These are phyloP conservation scores for Thymelicus sylvestris DNA, from an alignment of 2,888 invertebrate genomes.

Conservation along the genomic window DNA sequence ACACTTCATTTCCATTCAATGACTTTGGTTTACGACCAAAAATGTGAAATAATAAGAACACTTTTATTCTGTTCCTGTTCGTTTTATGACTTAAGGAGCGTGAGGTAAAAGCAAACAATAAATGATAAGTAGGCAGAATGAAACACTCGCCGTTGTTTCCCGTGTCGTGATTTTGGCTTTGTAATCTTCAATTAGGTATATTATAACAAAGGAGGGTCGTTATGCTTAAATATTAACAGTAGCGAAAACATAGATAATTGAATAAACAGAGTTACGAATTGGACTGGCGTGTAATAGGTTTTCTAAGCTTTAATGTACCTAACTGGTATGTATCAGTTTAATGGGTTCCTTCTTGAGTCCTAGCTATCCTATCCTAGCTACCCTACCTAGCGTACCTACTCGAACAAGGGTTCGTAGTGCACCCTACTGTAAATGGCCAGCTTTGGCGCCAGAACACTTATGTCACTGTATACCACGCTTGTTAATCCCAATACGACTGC, in stretches of 20 bases:
- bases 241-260: not conserved
- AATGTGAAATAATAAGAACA: conserved; percentile 26
- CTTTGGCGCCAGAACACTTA: too few relatives aligned
- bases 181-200: conserved; percentile 1
- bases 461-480: too few relatives aligned
- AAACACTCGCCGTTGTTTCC: not conserved
- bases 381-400: too few relatives aligned
- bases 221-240: not conserved
- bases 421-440: too few relatives aligned
- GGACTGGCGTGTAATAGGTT: too few relatives aligned
- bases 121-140: not conserved
- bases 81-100: conserved; percentile 23
- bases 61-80: conserved; percentile 20
- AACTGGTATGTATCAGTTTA: too few relatives aligned
- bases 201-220: not conserved
- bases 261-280: not conserved
- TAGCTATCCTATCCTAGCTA: too few relatives aligned
- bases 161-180: not conserved
- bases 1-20: conserved; percentile 22
- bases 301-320: too few relatives aligned
- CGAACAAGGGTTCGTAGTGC: too few relatives aligned
- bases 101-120: not conserved
- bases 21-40: conserved; percentile 28
- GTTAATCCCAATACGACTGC: too few relatives aligned
- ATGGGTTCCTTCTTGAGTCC: too few relatives aligned